Percentiles rank a stretch among this genome's conserved stretches.
These are phyloP conservation scores for Austrolebias charrua DNA, from an alignment of 2,797 vertebrate genomes.

Conservation along the genomic window DNA sequence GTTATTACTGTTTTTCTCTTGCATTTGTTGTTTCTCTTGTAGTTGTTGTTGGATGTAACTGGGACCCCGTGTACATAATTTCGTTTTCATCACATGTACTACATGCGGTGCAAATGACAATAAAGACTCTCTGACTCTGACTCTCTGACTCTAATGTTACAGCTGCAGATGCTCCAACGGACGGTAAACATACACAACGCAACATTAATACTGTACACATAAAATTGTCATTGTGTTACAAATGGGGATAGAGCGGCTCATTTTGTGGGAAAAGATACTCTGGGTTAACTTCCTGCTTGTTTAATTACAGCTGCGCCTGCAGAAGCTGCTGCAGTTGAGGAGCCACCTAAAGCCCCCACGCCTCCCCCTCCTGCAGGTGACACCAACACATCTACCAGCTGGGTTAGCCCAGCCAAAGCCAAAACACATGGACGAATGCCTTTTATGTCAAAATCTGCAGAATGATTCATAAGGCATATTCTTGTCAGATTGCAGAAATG, in stretches of 20 bases:
- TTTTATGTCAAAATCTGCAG: background rate
- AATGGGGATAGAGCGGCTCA: background rate
- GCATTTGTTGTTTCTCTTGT: too few relatives aligned
- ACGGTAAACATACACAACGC: conserved; percentile 51
- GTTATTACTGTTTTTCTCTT: too few relatives aligned
- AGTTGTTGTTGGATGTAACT: too few relatives aligned
- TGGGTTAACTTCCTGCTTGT: conserved; percentile 44
- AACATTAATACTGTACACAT: conserved; percentile 8
- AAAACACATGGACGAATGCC: background rate
- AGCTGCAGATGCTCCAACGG: conserved; percentile 38
- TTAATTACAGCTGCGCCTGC: conserved; percentile 64
- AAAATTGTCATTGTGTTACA: conserved; percentile 8
- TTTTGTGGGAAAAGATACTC: conserved; percentile 2
- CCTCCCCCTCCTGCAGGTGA: conserved; percentile 78
- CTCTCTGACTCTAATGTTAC: too few relatives aligned
- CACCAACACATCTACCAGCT: background rate
- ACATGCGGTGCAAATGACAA: too few relatives aligned
- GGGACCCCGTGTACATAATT: too few relatives aligned
- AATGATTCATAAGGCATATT: background rate
- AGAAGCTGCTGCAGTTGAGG: conserved; percentile 67
- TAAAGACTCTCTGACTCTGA: too few relatives aligned
- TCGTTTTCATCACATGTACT: too few relatives aligned
- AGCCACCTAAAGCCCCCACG: conserved; percentile 72
- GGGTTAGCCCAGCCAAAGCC: background rate
- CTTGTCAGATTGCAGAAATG: background rate